Percentiles rank a stretch among this genome's conserved stretches.
phyloP scores from a whole-genome alignment of 2,113 vertebrate species.

The Parotia lawesii region DNA sequence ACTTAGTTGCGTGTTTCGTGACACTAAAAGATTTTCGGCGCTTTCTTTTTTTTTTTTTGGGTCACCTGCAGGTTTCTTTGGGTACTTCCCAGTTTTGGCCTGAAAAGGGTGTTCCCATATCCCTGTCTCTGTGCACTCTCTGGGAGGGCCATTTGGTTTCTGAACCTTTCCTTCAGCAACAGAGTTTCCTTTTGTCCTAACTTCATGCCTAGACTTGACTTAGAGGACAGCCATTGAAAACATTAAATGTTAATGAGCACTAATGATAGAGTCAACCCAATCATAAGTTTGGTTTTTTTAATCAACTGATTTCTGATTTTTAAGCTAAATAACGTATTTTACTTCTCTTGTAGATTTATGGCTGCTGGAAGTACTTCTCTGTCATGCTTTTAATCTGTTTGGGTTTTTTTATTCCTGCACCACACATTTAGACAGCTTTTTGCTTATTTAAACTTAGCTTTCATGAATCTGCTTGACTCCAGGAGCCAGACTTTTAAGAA shows the following conservation, averaged over 20 bases:
- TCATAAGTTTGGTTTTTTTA: not conserved
- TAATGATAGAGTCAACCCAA: not conserved
- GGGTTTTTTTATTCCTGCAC: not conserved
- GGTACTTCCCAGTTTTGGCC: not conserved
- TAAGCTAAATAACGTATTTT: not conserved
- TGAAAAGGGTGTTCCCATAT: not conserved
- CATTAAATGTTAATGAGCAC: not conserved
- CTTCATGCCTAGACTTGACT: not conserved
- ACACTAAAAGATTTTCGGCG: not conserved
- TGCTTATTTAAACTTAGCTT: constrained; percentile 11
- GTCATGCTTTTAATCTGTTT: not conserved
- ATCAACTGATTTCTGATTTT: not conserved
- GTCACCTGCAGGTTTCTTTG: not conserved
- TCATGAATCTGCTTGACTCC: not conserved
- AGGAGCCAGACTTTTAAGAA: not conserved
- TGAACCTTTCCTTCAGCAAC: not conserved
- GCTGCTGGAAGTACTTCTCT: not conserved
- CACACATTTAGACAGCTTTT: not conserved
- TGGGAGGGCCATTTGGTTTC: not conserved
- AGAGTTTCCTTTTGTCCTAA: not conserved
- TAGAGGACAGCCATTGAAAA: not conserved
- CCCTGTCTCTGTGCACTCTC: not conserved
- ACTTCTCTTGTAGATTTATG: not conserved
- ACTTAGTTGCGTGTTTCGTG: not conserved
- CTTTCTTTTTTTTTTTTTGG: not conserved